Evolutionary conservation across 2,888 invertebrate genomes (phyloP), one percentile per base, ranked within the genome.

Genomic region (Lasioglossum malachurum): DNA sequence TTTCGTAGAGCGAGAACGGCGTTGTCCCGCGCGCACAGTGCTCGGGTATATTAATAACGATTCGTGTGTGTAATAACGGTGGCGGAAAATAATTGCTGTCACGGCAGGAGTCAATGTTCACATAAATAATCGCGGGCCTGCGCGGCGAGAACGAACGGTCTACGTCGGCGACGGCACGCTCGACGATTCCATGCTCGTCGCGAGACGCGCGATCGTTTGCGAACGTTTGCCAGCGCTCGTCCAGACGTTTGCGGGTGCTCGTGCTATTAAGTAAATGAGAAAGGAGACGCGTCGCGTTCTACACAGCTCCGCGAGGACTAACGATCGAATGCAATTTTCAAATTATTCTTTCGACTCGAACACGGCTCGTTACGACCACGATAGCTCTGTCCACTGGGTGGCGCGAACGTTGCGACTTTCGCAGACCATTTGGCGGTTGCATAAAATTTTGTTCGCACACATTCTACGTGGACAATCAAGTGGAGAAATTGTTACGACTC

Each of bases 231-330:
- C 23, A 27, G 31, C 27, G 60, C 27, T 31, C 31, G n/a, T 4
- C 67, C 67, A 23, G 64, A 35, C 67, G 67, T 69, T 69, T 38
- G 67, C 23, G 35, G 67, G 23, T 10, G 64, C 69, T 38, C 69
- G 69, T 78, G 78, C 71, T 71, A 78, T 78, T 57, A 78, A 78
- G 69, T 53, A 78, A 78, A 78, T 71, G 78, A 78, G 49, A 72
- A 38, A 53, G 71, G 78, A 19, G 53, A 46, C 41, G 78, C 49
- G 49, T n/a, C 71, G 31, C 35, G 31, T 57, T n/a, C n/a, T n/a
- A 31, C 77, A 35, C 49, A 5, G 16, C 49, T 44, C 16, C 27
- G 69, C 35, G 71, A 38, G 38, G 38, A 57, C 69, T 46, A 78
- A 53, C 78, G 78, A 71, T 27, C 77, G 49, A 77, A 77, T 73